A percentile compares a stretch with the other conserved stretches of the same genome.
Conservation (phyloP, 2,888 invertebrate genomes). For the Proisotoma minuta region DNA sequence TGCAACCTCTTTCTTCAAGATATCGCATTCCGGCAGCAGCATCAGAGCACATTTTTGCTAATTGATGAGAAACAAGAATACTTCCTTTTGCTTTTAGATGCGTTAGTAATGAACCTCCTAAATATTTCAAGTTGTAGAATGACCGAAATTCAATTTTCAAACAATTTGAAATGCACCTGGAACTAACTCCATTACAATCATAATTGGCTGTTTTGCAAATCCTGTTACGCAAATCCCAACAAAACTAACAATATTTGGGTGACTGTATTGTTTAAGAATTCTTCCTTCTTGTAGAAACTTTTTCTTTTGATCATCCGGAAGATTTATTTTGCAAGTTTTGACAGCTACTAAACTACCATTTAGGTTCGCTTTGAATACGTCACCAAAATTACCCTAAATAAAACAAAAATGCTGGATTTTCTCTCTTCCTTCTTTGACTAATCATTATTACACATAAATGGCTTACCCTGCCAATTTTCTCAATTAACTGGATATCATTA, state of each 20-base stretch:
- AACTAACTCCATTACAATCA: slow-evolving; percentile 98
- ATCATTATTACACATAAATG: not conserved
- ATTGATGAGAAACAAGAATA: slow-evolving; percentile 60
- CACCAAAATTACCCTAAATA: slow-evolving; percentile 89
- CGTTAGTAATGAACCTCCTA: slow-evolving; percentile 83
- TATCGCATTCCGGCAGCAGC: slow-evolving; percentile 93
- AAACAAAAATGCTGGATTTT: not conserved
- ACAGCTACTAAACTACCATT: slow-evolving; percentile 86
- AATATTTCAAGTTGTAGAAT: no score
- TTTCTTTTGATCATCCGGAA: slow-evolving; percentile 87
- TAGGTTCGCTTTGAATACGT: slow-evolving; percentile 87
- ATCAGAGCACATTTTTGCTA: slow-evolving; percentile 87
- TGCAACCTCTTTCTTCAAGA: slow-evolving; percentile 90
- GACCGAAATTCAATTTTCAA: not conserved
- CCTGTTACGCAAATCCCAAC: slow-evolving; percentile 96
- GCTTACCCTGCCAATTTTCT: slow-evolving; percentile 88
- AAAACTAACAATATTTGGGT: slow-evolving; percentile 85
- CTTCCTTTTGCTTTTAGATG: slow-evolving; percentile 76
- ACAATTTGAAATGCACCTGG: slow-evolving; percentile 58
- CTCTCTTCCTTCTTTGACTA: not conserved
- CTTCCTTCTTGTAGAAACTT: slow-evolving; percentile 93
- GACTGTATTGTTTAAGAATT: slow-evolving; percentile 84
- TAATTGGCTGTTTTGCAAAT: slow-evolving; percentile 96
- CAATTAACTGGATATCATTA: slow-evolving; percentile 82
- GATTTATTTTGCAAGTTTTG: slow-evolving; percentile 88